Conservation (phyloP, 2,888 invertebrate genomes). For the Andrena camellia region DNA sequence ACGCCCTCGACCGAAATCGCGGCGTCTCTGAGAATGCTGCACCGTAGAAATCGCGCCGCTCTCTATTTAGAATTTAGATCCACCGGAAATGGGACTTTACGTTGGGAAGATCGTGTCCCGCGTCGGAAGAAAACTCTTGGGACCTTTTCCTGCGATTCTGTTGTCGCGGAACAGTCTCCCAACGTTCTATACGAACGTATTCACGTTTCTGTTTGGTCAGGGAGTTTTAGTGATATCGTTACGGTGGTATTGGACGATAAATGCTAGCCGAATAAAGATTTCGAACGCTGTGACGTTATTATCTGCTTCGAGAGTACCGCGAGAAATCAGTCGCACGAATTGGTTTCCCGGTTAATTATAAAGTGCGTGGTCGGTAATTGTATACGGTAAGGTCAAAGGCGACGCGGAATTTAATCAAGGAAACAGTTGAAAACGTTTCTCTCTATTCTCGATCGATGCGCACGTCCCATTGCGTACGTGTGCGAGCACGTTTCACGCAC, state of each 20-base stretch:
- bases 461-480: conserved; percentile 3
- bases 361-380: conserved; percentile 11
- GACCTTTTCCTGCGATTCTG: conserved; percentile 9
- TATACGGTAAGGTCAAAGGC: conserved; percentile 10
- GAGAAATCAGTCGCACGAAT: conserved; percentile 9
- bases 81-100: conserved; percentile 5
- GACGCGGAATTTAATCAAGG: conserved; percentile 19
- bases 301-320: neutral
- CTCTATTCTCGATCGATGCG: conserved; percentile 8
- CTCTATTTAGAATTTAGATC: neutral
- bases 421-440: conserved; percentile 28
- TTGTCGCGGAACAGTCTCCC: conserved; percentile 8
- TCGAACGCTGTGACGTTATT: conserved; percentile 9
- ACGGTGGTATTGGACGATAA: neutral
- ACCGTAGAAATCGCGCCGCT: conserved; percentile 1
- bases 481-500: conserved; percentile 52
- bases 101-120: neutral
- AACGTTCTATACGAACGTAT: neutral
- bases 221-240: neutral
- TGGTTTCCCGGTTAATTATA: conserved; percentile 20
- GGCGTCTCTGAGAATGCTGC: neutral
- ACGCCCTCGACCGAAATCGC: conserved; percentile 3
- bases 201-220: neutral
- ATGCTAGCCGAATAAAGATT: neutral
- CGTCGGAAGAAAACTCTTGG: neutral